Evolutionary conservation across 1,140 invertebrate species (phyloP), one percentile per base, ranked within the genome.

Genomic region (Euglossa dilemma): DNA sequence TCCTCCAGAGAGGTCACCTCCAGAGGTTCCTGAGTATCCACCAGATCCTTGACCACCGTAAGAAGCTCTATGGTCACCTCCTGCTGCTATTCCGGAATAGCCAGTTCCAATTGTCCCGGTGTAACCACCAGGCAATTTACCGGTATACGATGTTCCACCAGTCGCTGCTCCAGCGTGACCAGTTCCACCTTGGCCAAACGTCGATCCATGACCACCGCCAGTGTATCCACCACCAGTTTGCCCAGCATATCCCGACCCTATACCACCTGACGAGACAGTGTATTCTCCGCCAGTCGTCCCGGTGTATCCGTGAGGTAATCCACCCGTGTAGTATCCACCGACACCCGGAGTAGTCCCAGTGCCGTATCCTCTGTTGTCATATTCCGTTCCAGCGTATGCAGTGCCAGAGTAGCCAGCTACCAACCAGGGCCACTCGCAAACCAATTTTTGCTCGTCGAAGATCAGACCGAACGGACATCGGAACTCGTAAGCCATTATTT

Each of bases 351-450:
- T 50, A 36, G 52, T 43, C 52, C 56, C 59, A 28, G 73, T 52
- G 12, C 76, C 57, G 57, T 85, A 63, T n/a, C 75, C 72, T 23
- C 67, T 50, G 57, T 85, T 64, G 5, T 87, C 83, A 50, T 88
- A 89, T 45, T 73, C 80, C 0, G 77, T 59, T 20, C 75, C 83
- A 16, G 72, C 50, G 7, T 90, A 87, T 23, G 83, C 94, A 63
- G 94, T 94, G 67, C 92, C 94, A 6, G 95, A 95, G 90, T 97
- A 98, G 64, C 94, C 95, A 0, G 96, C 95, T 9, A 97, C 97
- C 61, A 97, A 90, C 97, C 97, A 98, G 0, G 97, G 96, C 97
- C 97, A 98, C 91, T 98, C 97, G 89, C 97, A 98, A 63, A 96
- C 94, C 3, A 97, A 93, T 47, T 95, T 95, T 23, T 95, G 92